Evolutionary conservation across 2,888 invertebrate genomes (phyloP).

Genomic region (Bombylius discolor): DNA sequence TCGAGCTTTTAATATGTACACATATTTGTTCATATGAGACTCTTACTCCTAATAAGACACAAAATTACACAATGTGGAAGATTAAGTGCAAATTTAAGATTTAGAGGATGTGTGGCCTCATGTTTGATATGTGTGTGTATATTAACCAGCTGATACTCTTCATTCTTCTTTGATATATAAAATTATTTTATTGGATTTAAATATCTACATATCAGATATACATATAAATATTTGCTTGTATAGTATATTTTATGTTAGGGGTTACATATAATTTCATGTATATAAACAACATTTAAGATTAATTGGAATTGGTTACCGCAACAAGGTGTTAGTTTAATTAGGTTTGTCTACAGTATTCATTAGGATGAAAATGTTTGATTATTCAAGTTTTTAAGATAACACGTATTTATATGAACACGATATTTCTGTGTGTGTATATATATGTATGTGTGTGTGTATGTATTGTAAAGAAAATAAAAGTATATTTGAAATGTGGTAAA

Average conservation of each 20-base stretch:
- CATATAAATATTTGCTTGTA: not conserved
- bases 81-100: constrained; percentile 36
- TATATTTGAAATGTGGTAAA: too few relatives aligned
- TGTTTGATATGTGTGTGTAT: not conserved
- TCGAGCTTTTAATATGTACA: not conserved
- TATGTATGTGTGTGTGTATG: too few relatives aligned
- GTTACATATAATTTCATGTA: not conserved
- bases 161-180: too few relatives aligned
- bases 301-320: constrained; percentile 14
- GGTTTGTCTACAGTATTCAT: constrained; percentile 9
- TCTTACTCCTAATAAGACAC: constrained; percentile 7
- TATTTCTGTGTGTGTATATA: too few relatives aligned
- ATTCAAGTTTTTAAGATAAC: not conserved
- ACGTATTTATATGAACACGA: too few relatives aligned
- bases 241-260: not conserved
- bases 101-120: constrained; percentile 14
- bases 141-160: too few relatives aligned
- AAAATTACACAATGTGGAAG: constrained; percentile 36
- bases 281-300: constrained; percentile 10
- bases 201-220: too few relatives aligned
- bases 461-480: too few relatives aligned
- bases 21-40: too few relatives aligned
- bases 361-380: not conserved
- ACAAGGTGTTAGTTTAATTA: constrained; percentile 15
- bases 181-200: too few relatives aligned